A percentile compares a stretch with the other conserved stretches of the same genome.
These are phyloP conservation scores for Melangyna quadrimaculata DNA, from an alignment of 2,888 invertebrate genomes.

Conservation along the genomic window DNA sequence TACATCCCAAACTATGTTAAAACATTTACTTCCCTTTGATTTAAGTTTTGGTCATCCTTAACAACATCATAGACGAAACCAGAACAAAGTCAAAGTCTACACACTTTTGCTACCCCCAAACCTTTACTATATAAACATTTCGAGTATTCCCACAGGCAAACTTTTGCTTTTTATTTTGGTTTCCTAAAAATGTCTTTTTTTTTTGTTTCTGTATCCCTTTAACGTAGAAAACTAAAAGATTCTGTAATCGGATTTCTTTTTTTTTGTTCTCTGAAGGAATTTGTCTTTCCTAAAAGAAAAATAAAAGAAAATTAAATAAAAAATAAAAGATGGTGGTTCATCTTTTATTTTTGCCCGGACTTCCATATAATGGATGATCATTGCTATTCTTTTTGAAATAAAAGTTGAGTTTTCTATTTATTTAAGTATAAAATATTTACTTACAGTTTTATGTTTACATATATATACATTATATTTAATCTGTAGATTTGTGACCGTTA, in stretches of 20 bases:
- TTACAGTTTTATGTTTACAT: too few relatives aligned
- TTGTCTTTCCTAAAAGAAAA: neutral
- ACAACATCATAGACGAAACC: constrained; percentile 4
- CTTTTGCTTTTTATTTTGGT: neutral
- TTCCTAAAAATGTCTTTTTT: neutral
- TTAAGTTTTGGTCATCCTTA: constrained; percentile 11
- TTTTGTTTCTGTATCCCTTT: neutral
- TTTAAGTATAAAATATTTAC: too few relatives aligned
- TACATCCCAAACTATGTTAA: neutral
- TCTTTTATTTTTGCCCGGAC: constrained; percentile 42
- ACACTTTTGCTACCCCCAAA: constrained; percentile 33
- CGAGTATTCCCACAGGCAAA: constrained; percentile 44
- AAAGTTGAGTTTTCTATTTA: too few relatives aligned
- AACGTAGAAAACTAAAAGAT: neutral
- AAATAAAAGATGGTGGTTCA: constrained; percentile 38
- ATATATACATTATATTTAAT: too few relatives aligned
- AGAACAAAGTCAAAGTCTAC: constrained; percentile 6
- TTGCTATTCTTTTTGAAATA: too few relatives aligned
- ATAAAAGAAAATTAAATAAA: constrained; percentile 9
- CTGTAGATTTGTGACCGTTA: too few relatives aligned
- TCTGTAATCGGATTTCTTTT: constrained; percentile 48
- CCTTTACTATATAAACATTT: constrained; percentile 2
- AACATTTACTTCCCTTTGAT: neutral
- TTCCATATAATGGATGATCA: too few relatives aligned
- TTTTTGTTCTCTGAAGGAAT: constrained; percentile 2